A percentile compares a stretch with the other conserved stretches of the same genome.
Conservation (phyloP, 2,888 invertebrate genomes). For the Liopterus haemorrhoidalis region DNA sequence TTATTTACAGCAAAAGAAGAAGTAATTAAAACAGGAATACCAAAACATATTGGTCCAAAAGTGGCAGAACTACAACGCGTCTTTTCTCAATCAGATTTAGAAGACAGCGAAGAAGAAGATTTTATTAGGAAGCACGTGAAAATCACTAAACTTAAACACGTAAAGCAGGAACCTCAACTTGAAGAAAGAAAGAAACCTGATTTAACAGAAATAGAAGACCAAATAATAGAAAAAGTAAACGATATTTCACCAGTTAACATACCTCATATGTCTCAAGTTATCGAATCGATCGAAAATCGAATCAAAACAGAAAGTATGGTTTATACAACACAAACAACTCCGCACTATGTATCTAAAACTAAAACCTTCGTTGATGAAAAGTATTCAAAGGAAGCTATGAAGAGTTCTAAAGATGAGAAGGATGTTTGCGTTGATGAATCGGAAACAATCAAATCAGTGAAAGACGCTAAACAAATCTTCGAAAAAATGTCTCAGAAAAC, state of each 20-base stretch:
- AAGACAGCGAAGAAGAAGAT: slow-evolving; percentile 37
- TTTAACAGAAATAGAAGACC: slow-evolving; percentile 18
- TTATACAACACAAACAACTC: slow-evolving; percentile 11
- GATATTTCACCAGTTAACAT: slow-evolving; percentile 28
- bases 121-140: slow-evolving; percentile 16
- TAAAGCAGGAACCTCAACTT: slow-evolving; percentile 19
- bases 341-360: not conserved
- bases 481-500: slow-evolving; percentile 39
- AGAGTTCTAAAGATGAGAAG: slow-evolving; percentile 11
- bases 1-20: slow-evolving; percentile 29
- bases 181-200: slow-evolving; percentile 22
- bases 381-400: not conserved
- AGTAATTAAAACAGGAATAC: slow-evolving; percentile 35
- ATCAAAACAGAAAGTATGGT: slow-evolving; percentile 33
- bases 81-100: slow-evolving; percentile 42
- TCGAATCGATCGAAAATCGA: slow-evolving; percentile 39
- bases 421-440: slow-evolving; percentile 28
- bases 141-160: slow-evolving; percentile 18
- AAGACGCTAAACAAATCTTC: slow-evolving; percentile 41
- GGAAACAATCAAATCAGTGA: slow-evolving; percentile 38
- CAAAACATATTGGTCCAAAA: slow-evolving; percentile 46
- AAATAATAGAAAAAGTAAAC: slow-evolving; percentile 20
- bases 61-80: slow-evolving; percentile 48
- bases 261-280: slow-evolving; percentile 40
- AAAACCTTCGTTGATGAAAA: slow-evolving; percentile 4